Percentiles rank a stretch among this genome's conserved stretches.
These are phyloP conservation scores for Lamprologus sp. DNA, from an alignment of 2,113 vertebrate genomes.

Conservation along the genomic window DNA sequence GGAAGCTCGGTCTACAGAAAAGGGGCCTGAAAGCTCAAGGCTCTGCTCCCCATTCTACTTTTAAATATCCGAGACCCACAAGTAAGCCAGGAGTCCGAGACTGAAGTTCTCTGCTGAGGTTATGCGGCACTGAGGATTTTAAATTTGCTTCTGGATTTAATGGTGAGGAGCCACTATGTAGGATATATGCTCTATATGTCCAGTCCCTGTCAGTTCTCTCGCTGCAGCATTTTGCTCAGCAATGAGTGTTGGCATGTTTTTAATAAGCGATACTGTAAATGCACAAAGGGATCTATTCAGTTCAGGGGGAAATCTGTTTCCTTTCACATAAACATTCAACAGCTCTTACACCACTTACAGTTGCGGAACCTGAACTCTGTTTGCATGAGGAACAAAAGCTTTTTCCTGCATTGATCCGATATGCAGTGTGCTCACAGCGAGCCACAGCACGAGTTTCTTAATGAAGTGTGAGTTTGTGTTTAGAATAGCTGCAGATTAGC, in stretches of 20 bases:
- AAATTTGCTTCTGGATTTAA: neutral
- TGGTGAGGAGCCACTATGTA: neutral
- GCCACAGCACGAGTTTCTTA: neutral
- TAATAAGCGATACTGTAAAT: neutral
- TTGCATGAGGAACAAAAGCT: neutral
- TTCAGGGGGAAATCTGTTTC: neutral
- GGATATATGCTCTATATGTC: neutral
- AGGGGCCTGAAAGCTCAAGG: neutral
- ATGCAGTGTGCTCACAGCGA: neutral
- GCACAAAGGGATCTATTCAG: neutral
- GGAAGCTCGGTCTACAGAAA: neutral
- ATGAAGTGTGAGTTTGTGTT: neutral
- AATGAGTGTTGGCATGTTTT: neutral
- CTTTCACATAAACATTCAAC: neutral
- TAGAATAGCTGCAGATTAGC: neutral
- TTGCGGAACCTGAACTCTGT: neutral
- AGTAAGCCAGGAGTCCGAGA: neutral
- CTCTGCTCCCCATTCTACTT: neutral
- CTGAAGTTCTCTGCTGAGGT: neutral
- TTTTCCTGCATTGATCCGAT: constrained; percentile 6
- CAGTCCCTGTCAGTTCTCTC: neutral
- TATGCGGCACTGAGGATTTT: neutral
- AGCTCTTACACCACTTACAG: neutral
- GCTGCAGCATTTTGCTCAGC: neutral
- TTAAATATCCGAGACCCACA: neutral